These are phyloP conservation scores for Nymphalis c-album DNA, from an alignment of 2,888 invertebrate species.

Conservation along the genomic window DNA sequence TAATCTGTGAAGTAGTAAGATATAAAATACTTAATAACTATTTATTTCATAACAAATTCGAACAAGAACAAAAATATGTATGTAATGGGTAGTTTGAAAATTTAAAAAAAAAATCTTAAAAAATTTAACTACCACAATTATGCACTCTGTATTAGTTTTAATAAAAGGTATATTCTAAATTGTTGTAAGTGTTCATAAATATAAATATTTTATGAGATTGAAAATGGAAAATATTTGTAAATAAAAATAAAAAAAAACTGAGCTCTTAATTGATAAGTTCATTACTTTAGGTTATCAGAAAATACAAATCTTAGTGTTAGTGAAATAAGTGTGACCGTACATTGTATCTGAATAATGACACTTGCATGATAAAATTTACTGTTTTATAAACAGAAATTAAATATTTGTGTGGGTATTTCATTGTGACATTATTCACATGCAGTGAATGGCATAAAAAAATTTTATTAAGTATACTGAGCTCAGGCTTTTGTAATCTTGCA, in stretches of 20 bases:
- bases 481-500: constrained; percentile 28
- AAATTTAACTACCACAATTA: constrained; percentile 11
- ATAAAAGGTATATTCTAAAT: constrained; percentile 73
- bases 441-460: neutral
- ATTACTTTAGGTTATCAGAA: constrained; percentile 34
- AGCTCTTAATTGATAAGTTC: constrained; percentile 49
- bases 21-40: neutral
- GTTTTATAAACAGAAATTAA: neutral
- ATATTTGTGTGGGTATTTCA: neutral
- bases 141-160: constrained; percentile 58
- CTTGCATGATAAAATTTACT: neutral
- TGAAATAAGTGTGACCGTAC: constrained; percentile 1
- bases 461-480: constrained; percentile 5
- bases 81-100: constrained; percentile 6
- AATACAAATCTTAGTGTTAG: constrained; percentile 30
- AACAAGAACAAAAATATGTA: neutral
- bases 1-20: constrained; percentile 3
- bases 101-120: constrained; percentile 1
- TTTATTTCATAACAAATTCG: neutral
- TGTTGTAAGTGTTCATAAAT: constrained; percentile 77
- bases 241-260: constrained; percentile 43
- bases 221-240: constrained; percentile 44
- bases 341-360: constrained; percentile 7
- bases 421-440: neutral
- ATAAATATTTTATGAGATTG: constrained; percentile 68